These are phyloP conservation scores for Paraplagusia blochii DNA, from an alignment of 2,113 vertebrate genomes.

Conservation along the genomic window DNA sequence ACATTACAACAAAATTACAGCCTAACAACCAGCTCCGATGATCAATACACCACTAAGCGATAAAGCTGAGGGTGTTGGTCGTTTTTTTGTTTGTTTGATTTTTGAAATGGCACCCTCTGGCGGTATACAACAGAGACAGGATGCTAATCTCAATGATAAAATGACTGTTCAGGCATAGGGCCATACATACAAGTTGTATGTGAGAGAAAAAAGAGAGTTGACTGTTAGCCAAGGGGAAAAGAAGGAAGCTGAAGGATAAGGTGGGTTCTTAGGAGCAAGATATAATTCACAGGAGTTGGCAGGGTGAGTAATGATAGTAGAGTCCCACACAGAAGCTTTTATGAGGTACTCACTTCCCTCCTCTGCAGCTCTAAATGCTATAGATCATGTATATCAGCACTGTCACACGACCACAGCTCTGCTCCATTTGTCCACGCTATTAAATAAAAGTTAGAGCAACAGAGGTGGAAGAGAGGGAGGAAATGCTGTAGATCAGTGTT, in stretches of 20 bases:
- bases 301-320: constrained; percentile 46
- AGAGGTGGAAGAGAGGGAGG: neutral
- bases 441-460: constrained; percentile 17
- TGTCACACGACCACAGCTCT: constrained; percentile 17
- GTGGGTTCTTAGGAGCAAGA: constrained; percentile 14
- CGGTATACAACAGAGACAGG: neutral
- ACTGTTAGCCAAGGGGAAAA: neutral
- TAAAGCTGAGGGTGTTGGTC: constrained; percentile 2
- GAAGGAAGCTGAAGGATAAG: neutral
- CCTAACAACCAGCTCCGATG: constrained; percentile 23
- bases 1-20: constrained; percentile 33
- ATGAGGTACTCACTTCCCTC: constrained; percentile 47
- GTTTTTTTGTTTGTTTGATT: too few relatives aligned
- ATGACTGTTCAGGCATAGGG: neutral
- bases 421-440: constrained; percentile 30
- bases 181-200: neutral
- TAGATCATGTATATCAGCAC: constrained; percentile 42
- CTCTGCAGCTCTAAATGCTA: constrained; percentile 42
- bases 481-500: too few relatives aligned
- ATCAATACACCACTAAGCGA: constrained; percentile 32
- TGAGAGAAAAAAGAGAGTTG: neutral
- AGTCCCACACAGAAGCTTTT: constrained; percentile 43
- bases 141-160: neutral
- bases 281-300: constrained; percentile 38
- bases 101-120: constrained; percentile 29